These are phyloP conservation scores for Etheostoma perlongum DNA, from an alignment of 2,797 vertebrate genomes.

Conservation along the genomic window DNA sequence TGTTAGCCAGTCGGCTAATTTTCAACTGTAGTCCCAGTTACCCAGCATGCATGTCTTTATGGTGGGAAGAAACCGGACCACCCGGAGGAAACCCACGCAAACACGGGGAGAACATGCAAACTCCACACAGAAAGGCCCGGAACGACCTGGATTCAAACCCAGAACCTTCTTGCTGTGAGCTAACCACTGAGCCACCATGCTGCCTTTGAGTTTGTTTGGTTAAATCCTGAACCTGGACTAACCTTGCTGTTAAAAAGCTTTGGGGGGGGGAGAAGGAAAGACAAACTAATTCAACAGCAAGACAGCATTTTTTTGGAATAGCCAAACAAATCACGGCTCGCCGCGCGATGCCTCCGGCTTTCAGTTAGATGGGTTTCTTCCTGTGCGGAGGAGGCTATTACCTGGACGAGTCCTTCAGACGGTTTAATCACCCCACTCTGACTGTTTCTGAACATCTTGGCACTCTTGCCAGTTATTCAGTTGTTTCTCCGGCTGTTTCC, in stretches of 20 bases:
- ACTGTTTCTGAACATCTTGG: not conserved
- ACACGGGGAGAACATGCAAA: no score
- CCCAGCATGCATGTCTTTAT: no score
- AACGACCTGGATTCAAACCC: no score
- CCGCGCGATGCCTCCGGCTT: slow-evolving; percentile 5
- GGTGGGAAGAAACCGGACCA: no score
- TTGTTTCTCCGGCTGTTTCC: not conserved
- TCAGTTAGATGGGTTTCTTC: slow-evolving; percentile 38
- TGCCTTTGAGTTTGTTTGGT: no score
- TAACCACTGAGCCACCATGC: no score
- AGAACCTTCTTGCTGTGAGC: no score
- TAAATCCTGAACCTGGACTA: no score
- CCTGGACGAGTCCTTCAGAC: slow-evolving; percentile 39
- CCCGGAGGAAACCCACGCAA: no score
- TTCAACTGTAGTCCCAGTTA: no score
- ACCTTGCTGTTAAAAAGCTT: slow-evolving; percentile 11
- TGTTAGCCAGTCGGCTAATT: no score
- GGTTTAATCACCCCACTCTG: slow-evolving; percentile 21
- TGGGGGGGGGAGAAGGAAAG: slow-evolving; percentile 7
- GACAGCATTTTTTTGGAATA: slow-evolving; percentile 24
- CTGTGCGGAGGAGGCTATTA: slow-evolving; percentile 42
- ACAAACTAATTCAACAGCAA: slow-evolving; percentile 41
- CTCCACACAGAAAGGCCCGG: no score
- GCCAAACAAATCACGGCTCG: slow-evolving; percentile 24
- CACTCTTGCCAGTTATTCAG: not conserved